phyloP scores from a whole-genome alignment of 2,113 vertebrate genomes.

The Cryptomyrus ogoouensis region DNA sequence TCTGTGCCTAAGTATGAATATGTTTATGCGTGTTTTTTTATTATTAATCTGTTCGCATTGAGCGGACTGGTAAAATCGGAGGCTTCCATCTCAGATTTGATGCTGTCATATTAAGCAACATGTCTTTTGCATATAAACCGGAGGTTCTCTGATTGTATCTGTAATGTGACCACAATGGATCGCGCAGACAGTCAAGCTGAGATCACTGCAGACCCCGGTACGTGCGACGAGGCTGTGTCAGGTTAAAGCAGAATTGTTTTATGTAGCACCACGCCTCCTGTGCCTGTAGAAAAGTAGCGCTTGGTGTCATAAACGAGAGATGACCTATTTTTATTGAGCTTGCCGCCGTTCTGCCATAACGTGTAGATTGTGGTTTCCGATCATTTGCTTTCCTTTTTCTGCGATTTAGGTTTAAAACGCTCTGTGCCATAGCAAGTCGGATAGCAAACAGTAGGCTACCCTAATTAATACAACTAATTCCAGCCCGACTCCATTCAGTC shows the following conservation, averaged over 20 bases:
- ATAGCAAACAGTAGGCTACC: neutral
- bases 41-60: neutral
- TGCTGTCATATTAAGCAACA: neutral
- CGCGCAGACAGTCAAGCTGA: neutral
- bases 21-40: neutral
- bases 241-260: neutral
- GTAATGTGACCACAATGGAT: neutral
- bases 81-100: neutral
- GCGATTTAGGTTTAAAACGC: neutral
- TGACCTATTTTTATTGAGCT: neutral
- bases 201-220: neutral
- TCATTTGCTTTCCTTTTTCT: neutral
- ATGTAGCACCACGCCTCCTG: neutral
- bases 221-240: neutral
- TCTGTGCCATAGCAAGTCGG: neutral
- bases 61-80: neutral
- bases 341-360: neutral
- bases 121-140: neutral
- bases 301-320: neutral
- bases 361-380: slow-evolving; percentile 1
- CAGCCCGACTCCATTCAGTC: neutral
- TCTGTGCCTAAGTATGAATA: neutral
- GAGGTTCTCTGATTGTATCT: neutral
- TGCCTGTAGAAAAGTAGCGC: neutral
- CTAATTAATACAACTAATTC: neutral